phyloP scores from a whole-genome alignment of 1,140 invertebrate genomes.

The Drosophila kanapiae region DNA sequence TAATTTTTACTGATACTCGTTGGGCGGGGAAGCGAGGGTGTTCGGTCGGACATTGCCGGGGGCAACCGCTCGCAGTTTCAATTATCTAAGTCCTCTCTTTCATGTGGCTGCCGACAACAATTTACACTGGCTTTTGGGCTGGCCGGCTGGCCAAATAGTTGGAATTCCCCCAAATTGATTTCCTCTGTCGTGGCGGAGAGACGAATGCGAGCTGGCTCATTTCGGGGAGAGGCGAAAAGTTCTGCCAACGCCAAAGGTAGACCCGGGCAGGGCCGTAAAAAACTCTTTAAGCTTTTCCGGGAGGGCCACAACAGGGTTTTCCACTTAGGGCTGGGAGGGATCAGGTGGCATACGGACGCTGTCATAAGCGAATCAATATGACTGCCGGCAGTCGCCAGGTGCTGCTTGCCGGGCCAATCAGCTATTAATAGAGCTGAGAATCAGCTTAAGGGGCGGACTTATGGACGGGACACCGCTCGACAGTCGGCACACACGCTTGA shows the following conservation, averaged over 20 bases:
- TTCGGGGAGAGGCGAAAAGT: conserved; percentile 28
- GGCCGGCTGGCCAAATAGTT: conserved; percentile 50
- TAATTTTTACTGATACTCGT: conserved; percentile 68
- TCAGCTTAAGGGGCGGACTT: conserved; percentile 58
- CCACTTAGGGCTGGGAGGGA: conserved; percentile 57
- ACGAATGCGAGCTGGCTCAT: conserved; percentile 43
- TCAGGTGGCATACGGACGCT: conserved; percentile 42
- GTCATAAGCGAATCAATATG: conserved; percentile 65
- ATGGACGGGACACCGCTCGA: conserved; percentile 34
- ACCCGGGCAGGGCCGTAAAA: conserved; percentile 33
- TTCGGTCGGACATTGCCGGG: conserved; percentile 21
- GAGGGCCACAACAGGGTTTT: conserved; percentile 56
- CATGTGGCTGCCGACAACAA: conserved; percentile 67
- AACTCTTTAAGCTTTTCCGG: conserved; percentile 45
- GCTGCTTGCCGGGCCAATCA: conserved; percentile 53
- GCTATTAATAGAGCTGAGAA: conserved; percentile 66
- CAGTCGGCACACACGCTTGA: conserved; percentile 18
- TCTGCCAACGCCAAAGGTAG: conserved; percentile 45
- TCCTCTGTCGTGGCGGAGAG: conserved; percentile 48
- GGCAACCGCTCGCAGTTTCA: conserved; percentile 66
- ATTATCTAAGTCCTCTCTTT: conserved; percentile 74
- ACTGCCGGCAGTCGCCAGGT: conserved; percentile 49
- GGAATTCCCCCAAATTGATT: conserved; percentile 67
- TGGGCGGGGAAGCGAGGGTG: neutral
- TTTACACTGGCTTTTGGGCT: conserved; percentile 46